A percentile compares a stretch with the other conserved stretches of the same genome.
Conservation (phyloP, 1,140 invertebrate species). For the Eueides isabella region DNA sequence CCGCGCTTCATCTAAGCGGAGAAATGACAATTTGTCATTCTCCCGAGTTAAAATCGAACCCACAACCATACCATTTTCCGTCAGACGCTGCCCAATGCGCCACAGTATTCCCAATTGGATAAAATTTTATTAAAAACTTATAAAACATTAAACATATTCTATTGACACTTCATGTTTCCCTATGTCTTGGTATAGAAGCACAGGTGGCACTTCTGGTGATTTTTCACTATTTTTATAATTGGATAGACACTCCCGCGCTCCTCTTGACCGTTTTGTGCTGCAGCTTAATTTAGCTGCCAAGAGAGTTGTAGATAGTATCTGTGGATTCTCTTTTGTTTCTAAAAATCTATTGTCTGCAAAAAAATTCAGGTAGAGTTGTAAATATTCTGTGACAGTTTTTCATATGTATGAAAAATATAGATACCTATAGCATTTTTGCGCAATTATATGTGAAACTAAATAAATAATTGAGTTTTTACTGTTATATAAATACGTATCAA, state of each 20-base stretch:
- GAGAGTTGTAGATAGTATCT: constrained; percentile 37
- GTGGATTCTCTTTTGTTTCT: constrained; percentile 33
- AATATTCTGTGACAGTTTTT: constrained; percentile 1
- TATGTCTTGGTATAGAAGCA: constrained; percentile 34
- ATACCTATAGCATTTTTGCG: too few relatives aligned
- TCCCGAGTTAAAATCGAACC: too few relatives aligned
- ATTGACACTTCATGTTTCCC: not conserved
- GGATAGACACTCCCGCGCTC: constrained; percentile 39
- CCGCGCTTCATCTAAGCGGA: too few relatives aligned
- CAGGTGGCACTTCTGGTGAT: constrained; percentile 39
- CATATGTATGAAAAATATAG: too few relatives aligned
- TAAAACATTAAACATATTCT: not conserved
- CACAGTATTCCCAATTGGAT: too few relatives aligned
- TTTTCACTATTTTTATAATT: constrained; percentile 43
- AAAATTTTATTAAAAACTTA: not conserved
- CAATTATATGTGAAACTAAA: too few relatives aligned
- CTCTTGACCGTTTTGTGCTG: constrained; percentile 39
- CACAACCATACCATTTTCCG: too few relatives aligned
- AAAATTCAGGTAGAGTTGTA: not conserved
- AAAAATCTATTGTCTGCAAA: constrained; percentile 27
- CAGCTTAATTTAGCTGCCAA: constrained; percentile 35
- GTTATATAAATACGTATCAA: too few relatives aligned
- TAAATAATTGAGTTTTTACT: too few relatives aligned
- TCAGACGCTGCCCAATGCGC: too few relatives aligned
- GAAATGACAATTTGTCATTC: too few relatives aligned